A percentile compares a stretch with the other conserved stretches of the same genome.
phyloP scores from a whole-genome alignment of 2,888 invertebrate genomes.

The Nomada fabriciana region DNA sequence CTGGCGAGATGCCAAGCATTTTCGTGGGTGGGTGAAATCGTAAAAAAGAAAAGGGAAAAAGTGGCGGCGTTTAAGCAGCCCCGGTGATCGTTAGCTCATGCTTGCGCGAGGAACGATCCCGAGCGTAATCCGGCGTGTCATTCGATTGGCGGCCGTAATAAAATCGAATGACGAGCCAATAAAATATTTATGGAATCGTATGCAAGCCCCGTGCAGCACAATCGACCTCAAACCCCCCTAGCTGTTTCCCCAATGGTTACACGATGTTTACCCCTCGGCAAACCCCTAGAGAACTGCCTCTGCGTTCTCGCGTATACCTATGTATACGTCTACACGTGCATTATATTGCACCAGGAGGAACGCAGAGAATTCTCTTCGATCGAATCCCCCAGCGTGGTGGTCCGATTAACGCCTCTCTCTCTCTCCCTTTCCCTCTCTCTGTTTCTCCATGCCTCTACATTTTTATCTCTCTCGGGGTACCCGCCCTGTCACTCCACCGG shows the following conservation, averaged over 20 bases:
- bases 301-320: slow-evolving; percentile 39
- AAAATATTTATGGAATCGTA: slow-evolving; percentile 83
- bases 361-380: slow-evolving; percentile 44
- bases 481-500: background rate
- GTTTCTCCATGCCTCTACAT: background rate
- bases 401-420: slow-evolving; percentile 48
- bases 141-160: slow-evolving; percentile 78
- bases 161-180: slow-evolving; percentile 83
- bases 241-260: slow-evolving; percentile 81
- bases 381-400: slow-evolving; percentile 47
- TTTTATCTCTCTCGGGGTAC: background rate
- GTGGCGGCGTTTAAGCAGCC: no score
- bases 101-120: slow-evolving; percentile 39
- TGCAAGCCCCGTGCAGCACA: slow-evolving; percentile 57
- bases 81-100: background rate
- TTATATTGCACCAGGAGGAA: slow-evolving; percentile 47
- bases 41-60: no score
- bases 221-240: slow-evolving; percentile 58
- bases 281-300: slow-evolving; percentile 72
- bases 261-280: slow-evolving; percentile 81
- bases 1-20: no score
- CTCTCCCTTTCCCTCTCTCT: background rate
- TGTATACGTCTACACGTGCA: slow-evolving; percentile 39
- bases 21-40: no score
- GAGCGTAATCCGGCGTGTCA: slow-evolving; percentile 71